Percentiles rank a stretch among this genome's conserved stretches.
Evolutionary conservation across 2,113 vertebrate genomes (phyloP).

Genomic region (Corythornis vintsioides): DNA sequence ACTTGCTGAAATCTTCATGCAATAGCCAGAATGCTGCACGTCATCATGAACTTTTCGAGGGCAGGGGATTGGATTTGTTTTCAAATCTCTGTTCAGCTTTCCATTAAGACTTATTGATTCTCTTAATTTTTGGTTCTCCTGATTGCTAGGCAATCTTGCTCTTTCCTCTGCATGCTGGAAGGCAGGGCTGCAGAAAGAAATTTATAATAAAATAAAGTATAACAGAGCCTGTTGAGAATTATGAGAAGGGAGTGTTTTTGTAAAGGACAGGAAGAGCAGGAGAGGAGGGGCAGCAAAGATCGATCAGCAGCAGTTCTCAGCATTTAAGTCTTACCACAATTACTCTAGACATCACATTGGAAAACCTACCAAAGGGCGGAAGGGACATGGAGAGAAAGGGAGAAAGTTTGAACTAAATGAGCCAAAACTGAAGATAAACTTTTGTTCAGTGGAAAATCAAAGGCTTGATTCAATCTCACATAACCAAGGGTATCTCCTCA

Average conservation of each 20-base stretch:
- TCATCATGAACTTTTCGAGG: not conserved
- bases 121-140: conserved; percentile 56
- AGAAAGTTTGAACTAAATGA: not conserved
- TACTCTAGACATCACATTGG: not conserved
- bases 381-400: accelerated
- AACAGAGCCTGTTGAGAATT: not conserved
- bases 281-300: not conserved
- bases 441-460: not conserved
- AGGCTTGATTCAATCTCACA: not conserved
- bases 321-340: not conserved
- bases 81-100: conserved; percentile 53
- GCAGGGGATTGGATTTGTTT: not conserved
- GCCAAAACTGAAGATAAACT: not conserved
- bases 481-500: accelerated
- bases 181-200: conserved; percentile 45
- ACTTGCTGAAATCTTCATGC: not conserved
- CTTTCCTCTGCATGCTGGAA: not conserved
- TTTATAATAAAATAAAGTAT: conserved; percentile 69
- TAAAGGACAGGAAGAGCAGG: not conserved
- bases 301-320: not conserved
- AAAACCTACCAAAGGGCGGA: not conserved
- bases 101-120: conserved; percentile 64
- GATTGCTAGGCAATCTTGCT: conserved; percentile 67
- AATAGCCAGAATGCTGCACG: not conserved
- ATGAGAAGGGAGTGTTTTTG: not conserved